phyloP scores from a whole-genome alignment of 1,140 invertebrate genomes.

The Drosophila burlai region DNA sequence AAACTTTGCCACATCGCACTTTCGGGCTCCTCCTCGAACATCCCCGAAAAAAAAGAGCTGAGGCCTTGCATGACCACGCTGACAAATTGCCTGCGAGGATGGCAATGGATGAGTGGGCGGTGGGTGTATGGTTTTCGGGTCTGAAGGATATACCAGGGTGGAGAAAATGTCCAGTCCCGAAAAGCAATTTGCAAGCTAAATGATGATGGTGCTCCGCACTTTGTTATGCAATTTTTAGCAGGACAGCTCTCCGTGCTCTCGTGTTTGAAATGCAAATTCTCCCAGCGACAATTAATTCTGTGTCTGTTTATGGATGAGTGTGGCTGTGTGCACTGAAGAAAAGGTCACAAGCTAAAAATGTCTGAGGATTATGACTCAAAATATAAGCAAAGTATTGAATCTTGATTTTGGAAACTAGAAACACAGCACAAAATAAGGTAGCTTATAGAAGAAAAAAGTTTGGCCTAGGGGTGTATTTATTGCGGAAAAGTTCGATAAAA shows the following conservation, averaged over 20 bases:
- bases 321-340: conserved; percentile 10
- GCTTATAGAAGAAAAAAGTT: neutral
- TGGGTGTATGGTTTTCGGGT: neutral
- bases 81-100: conserved; percentile 48
- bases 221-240: conserved; percentile 58
- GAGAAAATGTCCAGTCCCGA: conserved; percentile 26
- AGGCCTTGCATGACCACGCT: conserved; percentile 40
- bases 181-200: conserved; percentile 61
- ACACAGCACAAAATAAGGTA: neutral
- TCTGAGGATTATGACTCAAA: neutral
- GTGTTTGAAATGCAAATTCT: conserved; percentile 51
- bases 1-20: conserved; percentile 45
- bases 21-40: conserved; percentile 6
- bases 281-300: conserved; percentile 45
- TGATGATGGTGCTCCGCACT: conserved; percentile 44
- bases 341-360: neutral
- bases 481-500: too few relatives aligned
- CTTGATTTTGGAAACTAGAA: neutral
- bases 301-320: conserved; percentile 5
- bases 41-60: conserved; percentile 1
- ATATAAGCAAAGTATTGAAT: neutral
- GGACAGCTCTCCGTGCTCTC: conserved; percentile 8
- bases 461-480: too few relatives aligned
- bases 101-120: conserved; percentile 16
- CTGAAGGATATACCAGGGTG: conserved; percentile 2